Conservation (phyloP, 1,140 invertebrate species). For the Drosophila malerkotliana region DNA sequence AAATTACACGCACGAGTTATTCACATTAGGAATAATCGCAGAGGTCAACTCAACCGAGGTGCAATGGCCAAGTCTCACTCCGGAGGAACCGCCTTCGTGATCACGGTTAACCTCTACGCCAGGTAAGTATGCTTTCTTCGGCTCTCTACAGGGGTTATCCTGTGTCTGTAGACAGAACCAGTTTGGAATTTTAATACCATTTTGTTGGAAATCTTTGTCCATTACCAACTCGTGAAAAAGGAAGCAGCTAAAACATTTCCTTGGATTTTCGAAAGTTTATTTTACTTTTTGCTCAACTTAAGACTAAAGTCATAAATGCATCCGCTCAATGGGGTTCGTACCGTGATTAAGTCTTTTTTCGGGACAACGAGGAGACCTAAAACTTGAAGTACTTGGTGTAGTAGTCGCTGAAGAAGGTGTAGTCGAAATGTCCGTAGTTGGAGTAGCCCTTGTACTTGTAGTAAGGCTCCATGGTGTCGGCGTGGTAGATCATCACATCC, state of each 20-base stretch:
- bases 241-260: neutral
- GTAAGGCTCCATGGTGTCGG: constrained; percentile 67
- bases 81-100: constrained; percentile 88
- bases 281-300: constrained; percentile 73
- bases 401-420: constrained; percentile 69
- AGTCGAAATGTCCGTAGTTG: constrained; percentile 70
- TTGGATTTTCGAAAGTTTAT: constrained; percentile 46
- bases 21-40: constrained; percentile 84
- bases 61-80: constrained; percentile 85
- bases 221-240: neutral
- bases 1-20: constrained; percentile 84
- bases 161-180: neutral
- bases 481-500: constrained; percentile 74
- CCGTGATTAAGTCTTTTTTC: constrained; percentile 3
- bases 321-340: constrained; percentile 30
- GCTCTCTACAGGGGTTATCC: neutral
- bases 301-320: constrained; percentile 37
- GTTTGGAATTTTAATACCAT: neutral
- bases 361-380: constrained; percentile 10
- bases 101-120: constrained; percentile 87
- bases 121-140: constrained; percentile 85
- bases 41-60: constrained; percentile 83
- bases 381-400: constrained; percentile 73
- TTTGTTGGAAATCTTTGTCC: neutral
- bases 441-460: constrained; percentile 70